Evolutionary conservation across 2,888 invertebrate genomes (phyloP).

Genomic region (Mythimna vitellina): DNA sequence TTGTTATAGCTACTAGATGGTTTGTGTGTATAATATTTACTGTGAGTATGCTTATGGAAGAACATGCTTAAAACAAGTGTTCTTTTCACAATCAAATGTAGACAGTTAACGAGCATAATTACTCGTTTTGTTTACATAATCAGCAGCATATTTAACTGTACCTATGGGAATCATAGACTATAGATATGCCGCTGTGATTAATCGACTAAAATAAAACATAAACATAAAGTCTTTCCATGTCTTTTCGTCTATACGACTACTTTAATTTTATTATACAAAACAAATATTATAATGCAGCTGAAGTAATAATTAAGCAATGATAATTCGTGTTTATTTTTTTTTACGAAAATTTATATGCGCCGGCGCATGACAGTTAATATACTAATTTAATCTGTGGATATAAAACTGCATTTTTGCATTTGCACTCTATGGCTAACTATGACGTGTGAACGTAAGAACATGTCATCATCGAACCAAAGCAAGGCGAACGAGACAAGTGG

Average conservation of each 20-base stretch:
- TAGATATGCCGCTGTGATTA: background rate
- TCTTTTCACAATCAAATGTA: too few relatives aligned
- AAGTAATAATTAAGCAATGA: background rate
- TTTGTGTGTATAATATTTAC: too few relatives aligned
- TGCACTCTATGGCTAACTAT: constrained; percentile 27
- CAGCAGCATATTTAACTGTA: too few relatives aligned
- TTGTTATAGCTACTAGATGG: too few relatives aligned
- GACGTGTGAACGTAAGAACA: constrained; percentile 52
- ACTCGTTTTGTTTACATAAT: too few relatives aligned
- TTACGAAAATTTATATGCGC: background rate
- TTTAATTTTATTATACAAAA: too few relatives aligned
- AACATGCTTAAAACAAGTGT: too few relatives aligned
- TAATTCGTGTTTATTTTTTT: too few relatives aligned
- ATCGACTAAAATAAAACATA: constrained; percentile 24
- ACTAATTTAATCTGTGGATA: constrained; percentile 15
- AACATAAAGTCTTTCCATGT: too few relatives aligned
- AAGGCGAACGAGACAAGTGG: constrained; percentile 46
- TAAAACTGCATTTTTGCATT: background rate
- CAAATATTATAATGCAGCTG: background rate
- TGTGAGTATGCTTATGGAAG: too few relatives aligned
- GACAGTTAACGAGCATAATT: too few relatives aligned
- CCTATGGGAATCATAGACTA: background rate
- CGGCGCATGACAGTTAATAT: background rate
- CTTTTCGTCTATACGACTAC: too few relatives aligned
- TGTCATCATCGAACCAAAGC: constrained; percentile 44